Conservation (phyloP, 2,797 vertebrate genomes). For the Tangara arthus region DNA sequence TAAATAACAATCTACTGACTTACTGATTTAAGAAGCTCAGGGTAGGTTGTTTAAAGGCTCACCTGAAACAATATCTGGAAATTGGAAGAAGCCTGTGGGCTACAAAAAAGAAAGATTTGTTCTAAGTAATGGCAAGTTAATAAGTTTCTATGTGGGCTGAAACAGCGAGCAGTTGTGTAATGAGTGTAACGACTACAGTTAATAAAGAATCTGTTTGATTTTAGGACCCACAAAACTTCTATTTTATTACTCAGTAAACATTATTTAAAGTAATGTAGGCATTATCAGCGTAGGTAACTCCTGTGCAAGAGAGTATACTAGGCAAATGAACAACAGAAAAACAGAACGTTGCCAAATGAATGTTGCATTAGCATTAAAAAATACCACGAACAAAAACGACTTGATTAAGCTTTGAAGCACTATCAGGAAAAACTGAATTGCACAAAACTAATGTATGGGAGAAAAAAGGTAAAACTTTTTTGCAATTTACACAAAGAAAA, state of each 20-base stretch:
- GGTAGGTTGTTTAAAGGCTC: neutral
- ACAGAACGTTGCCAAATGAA: fast-evolving
- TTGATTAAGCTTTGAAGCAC: neutral
- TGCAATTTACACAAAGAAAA: neutral
- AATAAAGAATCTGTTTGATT: neutral
- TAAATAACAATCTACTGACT: neutral
- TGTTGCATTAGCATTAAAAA: neutral
- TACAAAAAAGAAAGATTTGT: neutral
- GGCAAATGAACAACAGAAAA: neutral
- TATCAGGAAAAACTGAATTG: neutral
- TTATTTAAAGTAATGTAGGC: neutral
- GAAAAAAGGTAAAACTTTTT: neutral
- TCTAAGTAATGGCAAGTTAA: neutral
- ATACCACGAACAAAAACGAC: neutral
- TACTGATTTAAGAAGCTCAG: neutral
- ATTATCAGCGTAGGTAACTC: neutral
- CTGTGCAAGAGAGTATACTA: neutral
- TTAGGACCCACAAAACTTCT: neutral
- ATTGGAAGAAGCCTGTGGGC: neutral
- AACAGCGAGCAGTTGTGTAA: neutral
- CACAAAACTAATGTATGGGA: neutral
- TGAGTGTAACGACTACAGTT: neutral
- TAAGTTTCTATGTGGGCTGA: neutral
- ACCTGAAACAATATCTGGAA: neutral
- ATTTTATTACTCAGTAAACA: neutral